phyloP scores from a whole-genome alignment of 2,113 vertebrate species.

The Equus przewalskii region DNA sequence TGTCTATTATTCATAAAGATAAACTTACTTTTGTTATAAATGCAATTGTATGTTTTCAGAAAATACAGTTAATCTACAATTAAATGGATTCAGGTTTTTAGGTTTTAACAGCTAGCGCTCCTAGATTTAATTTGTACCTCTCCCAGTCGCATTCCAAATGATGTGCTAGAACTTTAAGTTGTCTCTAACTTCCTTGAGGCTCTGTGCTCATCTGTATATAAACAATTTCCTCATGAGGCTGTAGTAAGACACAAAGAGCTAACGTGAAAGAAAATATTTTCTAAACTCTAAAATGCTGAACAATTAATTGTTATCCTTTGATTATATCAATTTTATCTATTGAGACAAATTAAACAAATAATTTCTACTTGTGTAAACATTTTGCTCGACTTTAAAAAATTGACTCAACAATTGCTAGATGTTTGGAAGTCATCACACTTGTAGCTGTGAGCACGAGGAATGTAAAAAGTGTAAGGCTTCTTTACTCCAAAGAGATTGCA shows the following conservation, averaged over 20 bases:
- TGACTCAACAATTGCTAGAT: background rate
- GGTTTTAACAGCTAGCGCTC: background rate
- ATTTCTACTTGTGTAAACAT: background rate
- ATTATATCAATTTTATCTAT: background rate
- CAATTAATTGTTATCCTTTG: background rate
- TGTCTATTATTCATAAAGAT: background rate
- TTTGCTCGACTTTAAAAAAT: background rate
- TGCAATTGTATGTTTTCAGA: background rate
- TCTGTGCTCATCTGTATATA: background rate
- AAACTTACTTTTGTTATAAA: background rate
- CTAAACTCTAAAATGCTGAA: conserved; percentile 16
- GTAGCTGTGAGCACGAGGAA: background rate
- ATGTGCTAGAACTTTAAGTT: background rate
- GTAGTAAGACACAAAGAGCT: background rate
- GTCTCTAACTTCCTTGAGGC: background rate
- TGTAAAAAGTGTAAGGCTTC: background rate
- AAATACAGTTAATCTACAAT: background rate
- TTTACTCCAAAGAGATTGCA: background rate
- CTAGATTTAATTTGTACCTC: conserved; percentile 12
- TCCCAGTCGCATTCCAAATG: background rate
- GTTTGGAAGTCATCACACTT: background rate
- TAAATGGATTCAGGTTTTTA: background rate
- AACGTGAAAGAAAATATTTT: background rate
- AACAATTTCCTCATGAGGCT: background rate
- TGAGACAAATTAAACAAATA: conserved; percentile 20